phyloP scores from a whole-genome alignment of 2,888 invertebrate genomes.

The Exocentrus adspersus region DNA sequence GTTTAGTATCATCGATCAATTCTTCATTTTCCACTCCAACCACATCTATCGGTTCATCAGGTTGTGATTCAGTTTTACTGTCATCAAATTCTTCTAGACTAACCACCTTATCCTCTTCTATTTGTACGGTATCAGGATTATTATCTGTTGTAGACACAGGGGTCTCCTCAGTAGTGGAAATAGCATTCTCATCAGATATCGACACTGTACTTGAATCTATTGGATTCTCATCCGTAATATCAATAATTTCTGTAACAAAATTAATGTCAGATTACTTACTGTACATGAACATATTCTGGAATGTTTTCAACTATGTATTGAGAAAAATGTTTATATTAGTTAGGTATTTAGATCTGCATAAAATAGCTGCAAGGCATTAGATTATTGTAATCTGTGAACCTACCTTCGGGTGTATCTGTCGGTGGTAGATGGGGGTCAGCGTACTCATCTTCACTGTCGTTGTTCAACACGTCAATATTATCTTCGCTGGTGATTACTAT shows the following conservation, averaged over 20 bases:
- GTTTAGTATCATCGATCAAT: background rate
- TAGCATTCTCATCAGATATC: background rate
- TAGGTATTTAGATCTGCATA: too few species aligned
- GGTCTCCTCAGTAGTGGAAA: background rate
- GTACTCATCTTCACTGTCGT: background rate
- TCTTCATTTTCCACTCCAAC: background rate
- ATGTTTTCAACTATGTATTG: too few species aligned
- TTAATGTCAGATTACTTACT: too few species aligned
- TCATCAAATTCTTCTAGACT: slow-evolving; percentile 39
- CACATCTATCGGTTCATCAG: background rate
- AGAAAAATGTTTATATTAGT: too few species aligned
- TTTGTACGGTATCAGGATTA: background rate
- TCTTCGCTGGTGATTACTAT: slow-evolving; percentile 12
- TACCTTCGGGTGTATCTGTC: background rate
- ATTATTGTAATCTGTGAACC: background rate
- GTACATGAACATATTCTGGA: too few species aligned
- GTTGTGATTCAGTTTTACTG: background rate
- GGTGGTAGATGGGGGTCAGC: background rate
- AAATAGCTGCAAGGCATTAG: too few species aligned
- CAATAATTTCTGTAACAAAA: slow-evolving; percentile 2
- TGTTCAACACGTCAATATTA: background rate
- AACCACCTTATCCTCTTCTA: background rate
- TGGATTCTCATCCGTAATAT: slow-evolving; percentile 8
- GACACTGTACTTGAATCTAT: background rate
- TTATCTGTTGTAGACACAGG: too few species aligned